Evolutionary conservation across 2,888 invertebrate species (phyloP).

Genomic region (Cryptus viduatorius): DNA sequence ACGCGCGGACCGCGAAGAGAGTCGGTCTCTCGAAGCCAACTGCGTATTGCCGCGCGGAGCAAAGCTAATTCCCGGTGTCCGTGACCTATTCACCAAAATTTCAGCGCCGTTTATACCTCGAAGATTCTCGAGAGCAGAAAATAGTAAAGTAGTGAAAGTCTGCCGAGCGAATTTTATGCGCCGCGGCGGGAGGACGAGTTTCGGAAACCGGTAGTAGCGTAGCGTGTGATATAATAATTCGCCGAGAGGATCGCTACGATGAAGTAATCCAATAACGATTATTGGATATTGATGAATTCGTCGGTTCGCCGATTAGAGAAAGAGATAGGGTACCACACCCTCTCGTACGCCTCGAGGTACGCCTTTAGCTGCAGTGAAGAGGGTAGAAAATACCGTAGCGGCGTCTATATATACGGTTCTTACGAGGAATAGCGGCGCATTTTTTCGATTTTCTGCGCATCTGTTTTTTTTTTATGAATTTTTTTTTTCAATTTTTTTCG

Average conservation of each 20-base stretch:
- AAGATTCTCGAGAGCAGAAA: neutral
- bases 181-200: conserved; percentile 36
- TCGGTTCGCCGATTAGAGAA: neutral
- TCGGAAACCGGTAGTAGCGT: conserved; percentile 27
- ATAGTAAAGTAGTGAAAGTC: conserved; percentile 63
- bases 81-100: conserved; percentile 48
- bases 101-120: neutral
- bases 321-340: conserved; percentile 2
- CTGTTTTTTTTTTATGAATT: too few relatives aligned
- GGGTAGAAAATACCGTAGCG: neutral
- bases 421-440: conserved; percentile 20
- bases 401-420: too few relatives aligned
- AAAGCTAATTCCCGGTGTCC: conserved; percentile 41
- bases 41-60: neutral
- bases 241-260: neutral
- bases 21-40: neutral
- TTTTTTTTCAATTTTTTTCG: neutral
- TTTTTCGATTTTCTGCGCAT: neutral
- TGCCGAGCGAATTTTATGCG: conserved; percentile 23
- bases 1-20: neutral
- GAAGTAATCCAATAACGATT: conserved; percentile 25
- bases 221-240: conserved; percentile 45
- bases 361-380: neutral
- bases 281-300: conserved; percentile 43
- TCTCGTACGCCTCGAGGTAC: neutral